phyloP scores from a whole-genome alignment of 2,113 vertebrate genomes.

The Coturnix japonica region DNA sequence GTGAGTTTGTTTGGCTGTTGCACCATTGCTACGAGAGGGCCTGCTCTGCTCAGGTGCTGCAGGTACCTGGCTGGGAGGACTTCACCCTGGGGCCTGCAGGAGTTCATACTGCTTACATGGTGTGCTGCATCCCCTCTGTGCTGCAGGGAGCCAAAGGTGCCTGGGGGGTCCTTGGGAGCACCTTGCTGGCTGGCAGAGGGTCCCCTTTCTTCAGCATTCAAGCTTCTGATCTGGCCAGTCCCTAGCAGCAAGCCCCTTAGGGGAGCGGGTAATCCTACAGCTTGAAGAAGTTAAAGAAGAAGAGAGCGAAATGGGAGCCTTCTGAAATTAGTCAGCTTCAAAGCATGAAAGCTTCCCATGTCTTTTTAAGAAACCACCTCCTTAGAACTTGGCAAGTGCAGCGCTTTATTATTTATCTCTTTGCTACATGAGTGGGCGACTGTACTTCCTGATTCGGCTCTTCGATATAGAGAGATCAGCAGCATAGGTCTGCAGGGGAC shows the following conservation, averaged over 20 bases:
- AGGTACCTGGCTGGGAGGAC: accelerated
- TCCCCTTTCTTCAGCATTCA: not conserved
- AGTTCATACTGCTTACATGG: not conserved
- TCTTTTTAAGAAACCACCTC: slow-evolving; percentile 72
- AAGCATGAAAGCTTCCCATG: slow-evolving; percentile 62
- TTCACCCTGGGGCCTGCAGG: not conserved
- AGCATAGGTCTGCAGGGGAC: slow-evolving; percentile 64
- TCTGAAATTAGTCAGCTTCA: slow-evolving; percentile 70
- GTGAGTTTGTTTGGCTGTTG: slow-evolving; percentile 31
- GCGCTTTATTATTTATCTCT: slow-evolving; percentile 68
- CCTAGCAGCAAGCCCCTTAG: not conserved
- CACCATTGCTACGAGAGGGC: not conserved
- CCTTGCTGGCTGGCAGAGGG: not conserved
- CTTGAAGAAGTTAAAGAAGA: slow-evolving; percentile 15
- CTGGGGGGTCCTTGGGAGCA: accelerated
- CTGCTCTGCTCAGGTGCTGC: not conserved
- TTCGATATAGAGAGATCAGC: slow-evolving; percentile 51
- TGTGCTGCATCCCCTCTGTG: not conserved
- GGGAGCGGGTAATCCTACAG: not conserved
- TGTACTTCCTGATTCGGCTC: slow-evolving; percentile 69
- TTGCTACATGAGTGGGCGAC: slow-evolving; percentile 56
- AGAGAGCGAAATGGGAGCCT: not conserved
- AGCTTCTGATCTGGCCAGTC: not conserved
- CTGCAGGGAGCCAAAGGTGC: not conserved
- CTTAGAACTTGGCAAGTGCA: slow-evolving; percentile 63